Evolutionary conservation across 2,888 invertebrate species (phyloP).

Genomic region (Dione vanillae): DNA sequence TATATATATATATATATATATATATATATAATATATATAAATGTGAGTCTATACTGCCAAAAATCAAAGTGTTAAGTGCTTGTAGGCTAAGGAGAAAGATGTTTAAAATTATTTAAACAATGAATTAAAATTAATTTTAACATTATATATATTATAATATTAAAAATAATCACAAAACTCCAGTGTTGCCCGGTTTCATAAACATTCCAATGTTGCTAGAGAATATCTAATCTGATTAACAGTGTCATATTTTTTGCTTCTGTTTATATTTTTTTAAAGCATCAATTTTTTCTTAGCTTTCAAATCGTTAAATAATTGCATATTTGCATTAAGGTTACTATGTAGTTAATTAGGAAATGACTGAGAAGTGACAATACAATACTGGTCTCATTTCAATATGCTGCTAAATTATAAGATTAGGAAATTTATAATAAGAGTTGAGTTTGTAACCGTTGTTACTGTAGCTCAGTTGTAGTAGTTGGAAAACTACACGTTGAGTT

Average conservation of each 20-base stretch:
- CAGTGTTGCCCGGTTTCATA: conserved; percentile 18
- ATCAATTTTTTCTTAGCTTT: not conserved
- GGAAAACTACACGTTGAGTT: conserved; percentile 52
- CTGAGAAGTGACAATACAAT: conserved; percentile 79
- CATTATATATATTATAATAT: conserved; percentile 20
- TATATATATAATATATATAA: no score
- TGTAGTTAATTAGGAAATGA: conserved; percentile 61
- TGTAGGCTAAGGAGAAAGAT: conserved; percentile 48
- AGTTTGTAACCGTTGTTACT: conserved; percentile 54
- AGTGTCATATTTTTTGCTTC: conserved; percentile 10
- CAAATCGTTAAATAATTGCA: conserved; percentile 8
- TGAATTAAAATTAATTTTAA: conserved; percentile 38
- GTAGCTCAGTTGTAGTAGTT: conserved; percentile 43
- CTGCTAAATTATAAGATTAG: conserved; percentile 56
- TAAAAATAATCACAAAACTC: conserved; percentile 1
- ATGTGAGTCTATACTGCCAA: conserved; percentile 60
- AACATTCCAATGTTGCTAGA: conserved; percentile 35
- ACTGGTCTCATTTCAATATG: conserved; percentile 71
- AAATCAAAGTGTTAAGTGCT: conserved; percentile 55
- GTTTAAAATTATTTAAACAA: conserved; percentile 54
- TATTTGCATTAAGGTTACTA: conserved; percentile 24
- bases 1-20: no score
- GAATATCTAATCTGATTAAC: conserved; percentile 2
- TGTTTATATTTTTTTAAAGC: not conserved
- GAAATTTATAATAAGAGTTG: conserved; percentile 54